A percentile compares a stretch with the other conserved stretches of the same genome.
These are phyloP conservation scores for Apeltes quadracus DNA, from an alignment of 2,113 vertebrate genomes.

Conservation along the genomic window DNA sequence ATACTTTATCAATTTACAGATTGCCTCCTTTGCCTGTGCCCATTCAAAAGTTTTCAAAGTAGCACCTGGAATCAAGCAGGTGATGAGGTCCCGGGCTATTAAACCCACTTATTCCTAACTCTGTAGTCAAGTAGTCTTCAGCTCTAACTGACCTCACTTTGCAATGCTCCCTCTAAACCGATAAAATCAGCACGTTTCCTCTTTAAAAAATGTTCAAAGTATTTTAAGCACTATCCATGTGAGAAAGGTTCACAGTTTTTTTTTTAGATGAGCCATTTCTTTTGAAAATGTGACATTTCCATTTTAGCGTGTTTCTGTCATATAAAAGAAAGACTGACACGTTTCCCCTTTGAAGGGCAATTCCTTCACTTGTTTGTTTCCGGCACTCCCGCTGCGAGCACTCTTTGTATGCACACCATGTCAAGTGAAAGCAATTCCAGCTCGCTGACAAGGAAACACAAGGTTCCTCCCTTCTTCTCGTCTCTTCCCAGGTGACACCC, in stretches of 20 bases:
- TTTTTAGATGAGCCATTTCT: conserved; percentile 1
- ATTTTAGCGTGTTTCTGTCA: conserved; percentile 14
- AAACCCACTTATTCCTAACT: not conserved
- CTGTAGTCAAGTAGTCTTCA: not conserved
- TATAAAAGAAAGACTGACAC: conserved; percentile 46
- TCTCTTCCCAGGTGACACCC: conserved; percentile 79
- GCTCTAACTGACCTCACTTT: not conserved
- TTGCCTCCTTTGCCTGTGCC: not conserved
- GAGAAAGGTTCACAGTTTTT: conserved; percentile 11
- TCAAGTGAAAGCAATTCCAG: conserved; percentile 69
- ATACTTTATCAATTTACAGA: not conserved
- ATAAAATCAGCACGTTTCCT: not conserved
- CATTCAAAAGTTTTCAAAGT: not conserved
- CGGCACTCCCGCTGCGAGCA: conserved; percentile 52
- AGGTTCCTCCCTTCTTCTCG: conserved; percentile 74
- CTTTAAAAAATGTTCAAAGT: not conserved
- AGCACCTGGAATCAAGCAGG: not conserved
- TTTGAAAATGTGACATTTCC: conserved; percentile 13
- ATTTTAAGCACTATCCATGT: conserved; percentile 5
- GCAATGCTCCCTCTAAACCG: not conserved
- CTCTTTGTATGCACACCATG: conserved; percentile 67
- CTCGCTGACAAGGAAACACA: conserved; percentile 78
- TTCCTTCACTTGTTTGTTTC: conserved; percentile 60
- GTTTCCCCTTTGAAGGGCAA: conserved; percentile 52
- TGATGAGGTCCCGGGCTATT: not conserved